A percentile compares a stretch with the other conserved stretches of the same genome.
phyloP scores from a whole-genome alignment of 2,888 invertebrate species.

The Troides oblongomaculatus region DNA sequence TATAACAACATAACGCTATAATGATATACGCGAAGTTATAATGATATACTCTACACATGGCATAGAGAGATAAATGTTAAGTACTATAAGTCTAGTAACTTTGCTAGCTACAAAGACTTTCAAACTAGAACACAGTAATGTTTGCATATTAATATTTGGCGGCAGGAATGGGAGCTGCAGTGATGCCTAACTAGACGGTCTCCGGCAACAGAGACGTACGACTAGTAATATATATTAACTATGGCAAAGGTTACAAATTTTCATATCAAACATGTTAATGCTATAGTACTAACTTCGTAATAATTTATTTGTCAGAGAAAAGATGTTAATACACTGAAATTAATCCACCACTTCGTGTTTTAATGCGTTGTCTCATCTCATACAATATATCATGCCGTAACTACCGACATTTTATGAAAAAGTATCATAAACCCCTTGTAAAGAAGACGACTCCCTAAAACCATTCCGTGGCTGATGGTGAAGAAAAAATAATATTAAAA shows the following conservation, averaged over 20 bases:
- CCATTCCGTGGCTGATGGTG: conserved; percentile 43
- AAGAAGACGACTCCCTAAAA: conserved; percentile 53
- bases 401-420: conserved; percentile 31
- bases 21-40: too few species aligned
- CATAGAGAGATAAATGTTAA: too few species aligned
- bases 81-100: too few species aligned
- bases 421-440: conserved; percentile 42
- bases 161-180: too few species aligned
- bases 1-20: too few species aligned
- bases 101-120: too few species aligned
- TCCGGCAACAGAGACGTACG: too few species aligned
- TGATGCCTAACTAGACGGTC: too few species aligned
- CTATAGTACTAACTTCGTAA: background rate
- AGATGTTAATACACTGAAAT: conserved; percentile 1
- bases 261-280: background rate
- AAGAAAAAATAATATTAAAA: conserved; percentile 73
- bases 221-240: too few species aligned
- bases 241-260: background rate
- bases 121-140: too few species aligned
- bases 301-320: background rate
- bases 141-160: too few species aligned
- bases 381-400: conserved; percentile 19
- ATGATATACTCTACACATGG: too few species aligned
- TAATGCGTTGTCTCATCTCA: background rate
- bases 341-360: conserved; percentile 14